phyloP scores from a whole-genome alignment of 2,797 vertebrate species.

The Cossypha polioptera region DNA sequence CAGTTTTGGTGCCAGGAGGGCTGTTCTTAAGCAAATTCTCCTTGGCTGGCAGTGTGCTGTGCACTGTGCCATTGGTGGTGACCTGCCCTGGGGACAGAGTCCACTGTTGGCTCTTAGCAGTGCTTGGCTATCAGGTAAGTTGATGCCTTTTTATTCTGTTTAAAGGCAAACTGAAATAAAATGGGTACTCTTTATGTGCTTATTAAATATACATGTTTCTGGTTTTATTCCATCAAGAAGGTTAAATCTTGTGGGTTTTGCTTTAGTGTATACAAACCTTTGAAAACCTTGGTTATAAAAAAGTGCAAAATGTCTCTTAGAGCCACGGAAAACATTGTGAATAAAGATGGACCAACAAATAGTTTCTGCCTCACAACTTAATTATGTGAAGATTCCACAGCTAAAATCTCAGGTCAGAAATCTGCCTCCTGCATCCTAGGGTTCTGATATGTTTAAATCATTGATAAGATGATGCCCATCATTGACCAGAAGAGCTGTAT shows the following conservation, averaged over 20 bases:
- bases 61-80: fast-evolving
- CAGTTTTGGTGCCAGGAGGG: neutral
- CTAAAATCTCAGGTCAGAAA: neutral
- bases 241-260: neutral
- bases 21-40: neutral
- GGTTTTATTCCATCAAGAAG: neutral
- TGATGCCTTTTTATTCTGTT: neutral
- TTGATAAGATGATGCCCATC: neutral
- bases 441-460: neutral
- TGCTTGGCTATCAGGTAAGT: neutral
- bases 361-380: neutral
- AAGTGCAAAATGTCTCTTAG: neutral
- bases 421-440: neutral
- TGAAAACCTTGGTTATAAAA: neutral
- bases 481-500: neutral
- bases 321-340: neutral
- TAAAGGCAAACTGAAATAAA: neutral
- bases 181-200: neutral
- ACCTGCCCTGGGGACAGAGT: neutral
- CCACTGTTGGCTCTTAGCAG: neutral
- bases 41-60: neutral
- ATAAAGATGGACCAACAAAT: neutral
- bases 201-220: fast-evolving
- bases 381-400: neutral
- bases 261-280: neutral